phyloP scores from a whole-genome alignment of 2,797 vertebrate species.

The Dallia pectoralis region DNA sequence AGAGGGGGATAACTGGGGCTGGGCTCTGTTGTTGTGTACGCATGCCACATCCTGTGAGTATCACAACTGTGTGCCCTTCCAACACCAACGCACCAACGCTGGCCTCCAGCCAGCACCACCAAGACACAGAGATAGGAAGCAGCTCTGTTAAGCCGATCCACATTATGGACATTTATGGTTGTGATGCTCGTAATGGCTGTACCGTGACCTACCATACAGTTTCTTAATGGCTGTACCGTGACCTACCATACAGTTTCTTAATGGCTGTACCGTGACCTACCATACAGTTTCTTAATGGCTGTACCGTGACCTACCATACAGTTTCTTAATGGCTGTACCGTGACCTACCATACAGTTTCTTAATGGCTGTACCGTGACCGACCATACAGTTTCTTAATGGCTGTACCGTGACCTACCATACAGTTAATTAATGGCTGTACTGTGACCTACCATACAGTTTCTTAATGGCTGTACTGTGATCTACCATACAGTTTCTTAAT shows the following conservation, averaged over 20 bases:
- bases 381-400: conserved; percentile 24
- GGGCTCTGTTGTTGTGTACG: conserved; percentile 12
- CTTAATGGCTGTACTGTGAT: conserved; percentile 27
- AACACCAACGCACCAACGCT: conserved; percentile 14
- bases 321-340: conserved; percentile 24
- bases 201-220: conserved; percentile 28
- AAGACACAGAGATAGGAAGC: too few species aligned
- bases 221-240: conserved; percentile 24
- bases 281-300: conserved; percentile 26
- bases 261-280: conserved; percentile 30
- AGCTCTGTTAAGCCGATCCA: too few species aligned
- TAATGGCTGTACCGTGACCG: conserved; percentile 32
- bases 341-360: conserved; percentile 29
- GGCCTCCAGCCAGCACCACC: not conserved
- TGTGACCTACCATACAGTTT: conserved; percentile 31
- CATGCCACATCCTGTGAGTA: conserved; percentile 28
- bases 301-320: conserved; percentile 27
- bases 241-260: conserved; percentile 28
- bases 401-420: too few species aligned
- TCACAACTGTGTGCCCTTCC: conserved; percentile 20
- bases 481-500: conserved; percentile 26
- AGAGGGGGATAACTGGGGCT: conserved; percentile 11
- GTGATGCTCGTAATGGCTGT: not conserved
- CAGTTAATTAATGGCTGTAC: too few species aligned
- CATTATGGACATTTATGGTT: conserved; percentile 9